Evolutionary conservation across 1,140 invertebrate genomes (phyloP), one percentile per base, ranked within the genome.

Genomic region (Drosophila lowei): DNA sequence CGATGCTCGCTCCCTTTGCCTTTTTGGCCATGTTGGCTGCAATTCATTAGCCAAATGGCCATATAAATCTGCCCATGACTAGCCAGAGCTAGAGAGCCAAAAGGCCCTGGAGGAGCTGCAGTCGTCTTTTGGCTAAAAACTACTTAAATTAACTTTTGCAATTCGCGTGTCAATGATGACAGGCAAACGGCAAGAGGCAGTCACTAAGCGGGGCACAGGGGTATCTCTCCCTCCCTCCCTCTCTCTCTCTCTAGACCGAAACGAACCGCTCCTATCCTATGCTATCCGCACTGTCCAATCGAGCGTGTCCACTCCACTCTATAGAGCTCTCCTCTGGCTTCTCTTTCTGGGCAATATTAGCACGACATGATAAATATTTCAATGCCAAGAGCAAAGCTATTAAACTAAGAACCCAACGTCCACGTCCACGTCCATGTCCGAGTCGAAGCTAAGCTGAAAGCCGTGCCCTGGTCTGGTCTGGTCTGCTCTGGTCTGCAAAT

Each of bases 81-180:
- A 73, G 58, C 67, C 57, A 72, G 18, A 18, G 18, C 34, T 62
- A 11, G 49, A 13, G 44, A 16, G 13, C 47, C 47, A 41, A 15
- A 67, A 42, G 25, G 52, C 63, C 52, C 23, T 23, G 3, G 23
- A 23, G 25, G 11, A 57, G 65, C 30, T 66, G 48, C 48, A 54
- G 59, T 77, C 59, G 58, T 64, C 73, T 62, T 71, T 71, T 77
- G 55, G 54, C 56, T 52, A 66, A 78, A 78, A 78, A 60, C 70
- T 78, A 79, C 68, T 79, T 79, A 79, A 79, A 79, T 79, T 79
- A 79, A 79, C 77, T 79, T 79, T 79, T 79, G 77, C 76, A 79
- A 68, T 79, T 79, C 65, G 76, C 76, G 77, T 79, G 76, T 79
- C 75, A 79, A 70, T 79, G 76, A 77, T 79, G 76, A 79, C 77